phyloP scores from a whole-genome alignment of 2,797 vertebrate species.

The Chromobotia macracanthus region DNA sequence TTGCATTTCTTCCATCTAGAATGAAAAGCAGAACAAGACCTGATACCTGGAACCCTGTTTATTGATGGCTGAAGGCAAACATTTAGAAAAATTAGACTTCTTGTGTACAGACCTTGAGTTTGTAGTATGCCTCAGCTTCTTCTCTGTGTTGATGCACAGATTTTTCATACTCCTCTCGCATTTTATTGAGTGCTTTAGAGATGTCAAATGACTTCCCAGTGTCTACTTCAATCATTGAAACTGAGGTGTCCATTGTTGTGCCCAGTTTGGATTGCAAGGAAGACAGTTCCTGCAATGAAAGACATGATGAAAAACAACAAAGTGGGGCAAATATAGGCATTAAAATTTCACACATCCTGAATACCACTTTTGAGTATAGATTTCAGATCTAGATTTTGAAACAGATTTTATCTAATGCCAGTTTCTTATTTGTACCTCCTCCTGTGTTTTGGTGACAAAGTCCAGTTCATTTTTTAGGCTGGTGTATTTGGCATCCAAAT shows the following conservation, averaged over 20 bases:
- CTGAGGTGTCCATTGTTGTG: slow-evolving; percentile 64
- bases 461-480: slow-evolving; percentile 65
- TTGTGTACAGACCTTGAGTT: slow-evolving; percentile 63
- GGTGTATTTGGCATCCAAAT: slow-evolving; percentile 65
- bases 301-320: neutral
- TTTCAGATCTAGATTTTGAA: neutral
- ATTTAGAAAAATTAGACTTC: neutral
- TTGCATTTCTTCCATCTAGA: slow-evolving; percentile 71
- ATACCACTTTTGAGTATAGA: neutral
- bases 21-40: neutral
- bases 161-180: slow-evolving; percentile 68
- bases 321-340: neutral
- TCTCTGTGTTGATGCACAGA: slow-evolving; percentile 69
- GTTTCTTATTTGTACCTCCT: slow-evolving; percentile 60
- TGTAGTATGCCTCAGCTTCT: slow-evolving; percentile 71
- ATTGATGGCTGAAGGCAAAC: no score
- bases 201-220: slow-evolving; percentile 71
- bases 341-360: neutral
- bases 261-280: slow-evolving; percentile 68
- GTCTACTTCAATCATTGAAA: slow-evolving; percentile 73
- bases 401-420: no score
- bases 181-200: slow-evolving; percentile 65
- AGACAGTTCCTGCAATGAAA: slow-evolving; percentile 66
- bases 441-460: slow-evolving; percentile 68
- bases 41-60: neutral